A percentile compares a stretch with the other conserved stretches of the same genome.
These are phyloP conservation scores for Epirrita christyi DNA, from an alignment of 2,888 invertebrate species.

Conservation along the genomic window DNA sequence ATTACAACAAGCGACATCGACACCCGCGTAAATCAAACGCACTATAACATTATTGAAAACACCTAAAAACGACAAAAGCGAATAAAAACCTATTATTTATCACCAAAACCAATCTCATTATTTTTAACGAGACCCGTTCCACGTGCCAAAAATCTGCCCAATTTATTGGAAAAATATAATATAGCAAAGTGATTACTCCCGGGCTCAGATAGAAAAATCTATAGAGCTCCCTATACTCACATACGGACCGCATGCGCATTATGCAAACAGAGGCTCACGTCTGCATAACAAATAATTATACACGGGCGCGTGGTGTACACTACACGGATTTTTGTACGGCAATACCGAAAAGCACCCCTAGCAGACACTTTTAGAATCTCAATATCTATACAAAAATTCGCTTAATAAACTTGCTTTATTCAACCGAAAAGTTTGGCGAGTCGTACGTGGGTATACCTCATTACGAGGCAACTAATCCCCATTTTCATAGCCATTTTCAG, in stretches of 20 bases:
- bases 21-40: slow-evolving; percentile 38
- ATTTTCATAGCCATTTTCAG: too few relatives aligned
- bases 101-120: slow-evolving; percentile 72
- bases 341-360: too few relatives aligned
- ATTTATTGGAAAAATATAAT: slow-evolving; percentile 67
- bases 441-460: too few relatives aligned
- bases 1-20: slow-evolving; percentile 21
- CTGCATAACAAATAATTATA: too few relatives aligned
- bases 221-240: not conserved
- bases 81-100: slow-evolving; percentile 63
- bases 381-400: too few relatives aligned
- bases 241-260: not conserved
- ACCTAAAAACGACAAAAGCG: slow-evolving; percentile 50
- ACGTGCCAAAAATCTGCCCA: slow-evolving; percentile 72
- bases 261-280: too few relatives aligned
- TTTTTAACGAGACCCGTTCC: slow-evolving; percentile 74
- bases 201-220: slow-evolving; percentile 9
- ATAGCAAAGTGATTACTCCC: slow-evolving; percentile 64
- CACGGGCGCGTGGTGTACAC: too few relatives aligned
- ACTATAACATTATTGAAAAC: slow-evolving; percentile 42
- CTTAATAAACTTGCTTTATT: too few relatives aligned
- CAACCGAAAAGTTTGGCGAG: too few relatives aligned
- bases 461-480: too few relatives aligned
- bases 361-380: too few relatives aligned
- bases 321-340: too few relatives aligned